Percentiles rank a stretch among this genome's conserved stretches.
phyloP scores from a whole-genome alignment of 2,113 vertebrate genomes.

The Malaclemys terrapin region DNA sequence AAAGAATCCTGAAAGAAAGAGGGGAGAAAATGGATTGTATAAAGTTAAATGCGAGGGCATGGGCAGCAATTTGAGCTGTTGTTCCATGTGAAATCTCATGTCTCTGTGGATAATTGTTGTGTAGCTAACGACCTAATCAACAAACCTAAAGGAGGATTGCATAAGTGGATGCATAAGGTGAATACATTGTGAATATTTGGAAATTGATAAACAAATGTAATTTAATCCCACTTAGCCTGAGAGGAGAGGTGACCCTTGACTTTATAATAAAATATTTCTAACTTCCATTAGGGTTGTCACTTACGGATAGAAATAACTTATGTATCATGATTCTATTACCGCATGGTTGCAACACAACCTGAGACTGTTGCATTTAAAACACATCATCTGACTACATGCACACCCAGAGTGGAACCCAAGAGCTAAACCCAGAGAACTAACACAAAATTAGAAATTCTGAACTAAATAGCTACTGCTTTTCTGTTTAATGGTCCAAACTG shows the following conservation, averaged over 20 bases:
- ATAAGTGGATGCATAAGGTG: neutral
- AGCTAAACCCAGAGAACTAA: neutral
- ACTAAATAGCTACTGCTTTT: neutral
- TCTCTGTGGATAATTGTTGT: neutral
- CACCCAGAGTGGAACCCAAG: neutral
- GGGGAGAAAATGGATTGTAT: constrained; percentile 3
- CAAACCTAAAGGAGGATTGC: neutral
- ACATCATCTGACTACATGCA: neutral
- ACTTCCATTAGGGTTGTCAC: neutral
- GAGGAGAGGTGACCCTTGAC: neutral
- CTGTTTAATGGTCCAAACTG: neutral
- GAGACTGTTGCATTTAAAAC: neutral
- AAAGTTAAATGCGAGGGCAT: neutral
- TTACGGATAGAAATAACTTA: neutral
- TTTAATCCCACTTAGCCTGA: neutral
- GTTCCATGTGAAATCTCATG: neutral
- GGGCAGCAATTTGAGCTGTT: neutral
- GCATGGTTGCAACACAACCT: neutral
- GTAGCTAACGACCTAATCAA: neutral
- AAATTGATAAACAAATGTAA: neutral
- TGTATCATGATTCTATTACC: neutral
- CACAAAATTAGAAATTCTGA: neutral
- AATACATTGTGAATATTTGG: neutral
- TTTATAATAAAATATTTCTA: neutral
- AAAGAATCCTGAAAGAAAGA: neutral